Evolutionary conservation across 2,113 vertebrate species (phyloP), one percentile per base, ranked within the genome.

Genomic region (Neolamprologus kungweensis): DNA sequence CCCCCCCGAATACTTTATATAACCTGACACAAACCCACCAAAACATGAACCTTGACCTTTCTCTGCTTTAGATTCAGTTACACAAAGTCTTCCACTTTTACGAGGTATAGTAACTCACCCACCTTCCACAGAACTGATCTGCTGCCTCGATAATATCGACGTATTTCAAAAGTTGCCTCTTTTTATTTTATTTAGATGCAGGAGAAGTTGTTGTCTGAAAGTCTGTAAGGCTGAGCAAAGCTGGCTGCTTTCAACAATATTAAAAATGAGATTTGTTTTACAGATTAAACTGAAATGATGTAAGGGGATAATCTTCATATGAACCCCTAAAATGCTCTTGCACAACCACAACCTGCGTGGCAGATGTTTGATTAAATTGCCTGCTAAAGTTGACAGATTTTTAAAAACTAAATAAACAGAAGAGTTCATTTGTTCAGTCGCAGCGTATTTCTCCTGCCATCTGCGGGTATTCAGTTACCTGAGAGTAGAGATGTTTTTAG

Each of bases 211-310:
- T 51, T 65, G 19, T 55, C 14, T 35, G 5, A 14, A 53, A 26
- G 78, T 85, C 8, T 53, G 31, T 81, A 63, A 81, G 21, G 57
- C 63, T 50, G 54, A 53, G 31, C 9, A 47, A 86, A 84, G 26
- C 85, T 37, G 9, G 63, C 54, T 55, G 85, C 92, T 93, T 91
- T 94, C 28, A 88, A 21, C 28, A 55, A 82, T 87, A 89, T 93
- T 88, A 85, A 91, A 87, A 35, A 54, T 26, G 26, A 37, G 6
- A 60, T 79, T 84, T 80, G 89, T 73, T 91, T 81, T 35, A 21
- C 57, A 31, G 88, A 92, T 90, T 86, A 83, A 84, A 51, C 50
- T 26, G 40, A 81, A 85, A 78, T 91, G 11, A 89, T 85, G 85
- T 63, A 91, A 89, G 75, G 5, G 55, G 45, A 85, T 81, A 81